phyloP scores from a whole-genome alignment of 2,888 invertebrate genomes.

The Andrena marginata region DNA sequence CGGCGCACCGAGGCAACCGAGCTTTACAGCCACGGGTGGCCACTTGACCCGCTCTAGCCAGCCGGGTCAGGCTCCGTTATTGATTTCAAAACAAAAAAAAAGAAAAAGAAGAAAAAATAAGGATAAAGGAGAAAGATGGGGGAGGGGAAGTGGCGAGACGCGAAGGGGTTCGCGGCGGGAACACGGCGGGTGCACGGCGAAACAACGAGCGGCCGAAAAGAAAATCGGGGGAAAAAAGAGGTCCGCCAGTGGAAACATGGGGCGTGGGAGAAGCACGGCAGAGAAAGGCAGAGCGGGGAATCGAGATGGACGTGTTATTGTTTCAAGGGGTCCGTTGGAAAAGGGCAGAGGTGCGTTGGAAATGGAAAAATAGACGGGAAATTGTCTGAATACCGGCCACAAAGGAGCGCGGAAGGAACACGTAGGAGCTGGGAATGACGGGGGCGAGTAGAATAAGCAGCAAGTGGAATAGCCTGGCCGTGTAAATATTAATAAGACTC shows the following conservation, averaged over 20 bases:
- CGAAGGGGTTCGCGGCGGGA: background rate
- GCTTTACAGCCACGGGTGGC: constrained; percentile 70
- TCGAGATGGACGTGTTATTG: constrained; percentile 37
- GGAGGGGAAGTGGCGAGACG: background rate
- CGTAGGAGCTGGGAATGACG: background rate
- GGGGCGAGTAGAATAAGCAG: background rate
- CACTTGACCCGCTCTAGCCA: constrained; percentile 77
- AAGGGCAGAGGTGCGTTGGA: background rate
- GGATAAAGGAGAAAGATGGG: background rate
- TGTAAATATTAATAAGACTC: constrained; percentile 39
- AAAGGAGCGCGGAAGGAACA: background rate
- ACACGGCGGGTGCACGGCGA: too few relatives aligned
- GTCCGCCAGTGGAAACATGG: constrained; percentile 11
- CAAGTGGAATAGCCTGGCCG: background rate
- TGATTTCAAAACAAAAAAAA: constrained; percentile 76
- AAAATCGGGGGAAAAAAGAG: constrained; percentile 35
- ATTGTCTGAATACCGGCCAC: constrained; percentile 1
- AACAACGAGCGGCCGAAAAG: constrained; percentile 10
- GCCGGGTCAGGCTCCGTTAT: constrained; percentile 73
- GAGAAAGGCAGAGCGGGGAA: constrained; percentile 16
- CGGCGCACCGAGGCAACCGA: constrained; percentile 52
- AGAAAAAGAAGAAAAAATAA: constrained; percentile 1
- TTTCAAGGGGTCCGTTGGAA: constrained; percentile 18
- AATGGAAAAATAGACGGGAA: constrained; percentile 34
- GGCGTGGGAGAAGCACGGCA: background rate